A percentile compares a stretch with the other conserved stretches of the same genome.
phyloP scores from a whole-genome alignment of 2,113 vertebrate species.

The Cairina moschata region DNA sequence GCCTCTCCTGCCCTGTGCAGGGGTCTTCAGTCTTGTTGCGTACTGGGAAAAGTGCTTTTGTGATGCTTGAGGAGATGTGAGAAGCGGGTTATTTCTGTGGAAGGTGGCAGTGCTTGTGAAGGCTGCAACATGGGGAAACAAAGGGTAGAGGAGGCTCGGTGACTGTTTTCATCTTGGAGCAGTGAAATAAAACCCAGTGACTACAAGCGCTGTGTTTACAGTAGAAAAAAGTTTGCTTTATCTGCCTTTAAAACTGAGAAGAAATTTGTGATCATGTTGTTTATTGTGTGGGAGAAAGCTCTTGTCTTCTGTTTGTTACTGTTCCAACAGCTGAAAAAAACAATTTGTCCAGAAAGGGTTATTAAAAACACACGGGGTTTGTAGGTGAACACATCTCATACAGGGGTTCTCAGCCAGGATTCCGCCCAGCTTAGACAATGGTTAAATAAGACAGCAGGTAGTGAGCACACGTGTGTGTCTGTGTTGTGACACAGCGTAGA shows the following conservation, averaged over 20 bases:
- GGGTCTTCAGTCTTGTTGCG: background rate
- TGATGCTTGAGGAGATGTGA: background rate
- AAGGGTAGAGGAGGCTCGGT: background rate
- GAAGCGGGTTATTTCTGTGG: background rate
- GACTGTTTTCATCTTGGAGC: background rate
- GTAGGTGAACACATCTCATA: accelerated
- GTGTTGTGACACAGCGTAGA: background rate
- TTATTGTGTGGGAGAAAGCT: background rate
- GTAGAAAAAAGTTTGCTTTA: accelerated
- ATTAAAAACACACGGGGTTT: background rate
- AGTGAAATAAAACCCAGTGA: background rate
- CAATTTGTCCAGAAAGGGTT: background rate
- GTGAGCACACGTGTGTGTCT: background rate
- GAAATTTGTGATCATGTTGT: background rate
- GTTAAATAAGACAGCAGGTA: background rate
- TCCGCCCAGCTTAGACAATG: too few species aligned
- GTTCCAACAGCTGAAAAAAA: background rate
- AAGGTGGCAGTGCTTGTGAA: background rate
- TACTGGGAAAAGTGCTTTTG: background rate
- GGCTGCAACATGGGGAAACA: too few species aligned
- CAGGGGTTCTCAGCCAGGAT: background rate
- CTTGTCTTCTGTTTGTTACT: background rate
- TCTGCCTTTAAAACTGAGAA: background rate
- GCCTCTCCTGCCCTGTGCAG: background rate
- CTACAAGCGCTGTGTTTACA: accelerated